A percentile compares a stretch with the other conserved stretches of the same genome.
Conservation (phyloP, 2,113 vertebrate genomes). For the Pitta sordida region DNA sequence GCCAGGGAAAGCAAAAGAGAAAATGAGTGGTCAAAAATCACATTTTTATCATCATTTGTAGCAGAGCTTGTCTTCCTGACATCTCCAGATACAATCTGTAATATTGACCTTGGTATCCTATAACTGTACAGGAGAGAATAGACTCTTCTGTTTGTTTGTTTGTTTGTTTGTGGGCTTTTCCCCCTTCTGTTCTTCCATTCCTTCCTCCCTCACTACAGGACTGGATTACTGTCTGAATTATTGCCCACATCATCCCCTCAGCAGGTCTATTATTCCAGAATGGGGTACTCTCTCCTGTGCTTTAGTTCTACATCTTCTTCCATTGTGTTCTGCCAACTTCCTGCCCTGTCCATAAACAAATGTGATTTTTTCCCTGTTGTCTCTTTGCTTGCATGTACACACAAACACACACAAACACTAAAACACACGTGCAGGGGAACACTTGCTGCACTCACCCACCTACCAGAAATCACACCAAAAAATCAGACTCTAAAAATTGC, state of each 20-base stretch:
- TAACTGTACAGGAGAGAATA: neutral
- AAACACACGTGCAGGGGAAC: neutral
- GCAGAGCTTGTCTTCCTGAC: neutral
- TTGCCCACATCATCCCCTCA: neutral
- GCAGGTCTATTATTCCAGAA: neutral
- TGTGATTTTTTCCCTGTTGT: neutral
- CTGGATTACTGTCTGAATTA: neutral
- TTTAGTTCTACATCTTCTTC: neutral
- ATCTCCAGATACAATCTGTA: neutral
- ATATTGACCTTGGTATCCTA: neutral
- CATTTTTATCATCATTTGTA: neutral
- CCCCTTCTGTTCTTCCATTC: neutral
- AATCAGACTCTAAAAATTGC: neutral
- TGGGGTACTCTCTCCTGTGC: neutral
- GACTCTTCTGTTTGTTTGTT: neutral
- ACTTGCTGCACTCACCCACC: neutral
- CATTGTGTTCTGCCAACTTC: neutral
- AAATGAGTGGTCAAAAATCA: neutral
- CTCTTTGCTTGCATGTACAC: neutral
- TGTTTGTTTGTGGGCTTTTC: neutral
- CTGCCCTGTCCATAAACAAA: neutral
- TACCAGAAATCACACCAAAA: neutral
- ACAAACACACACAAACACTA: neutral
- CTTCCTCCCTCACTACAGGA: neutral
- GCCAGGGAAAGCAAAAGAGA: neutral